These are phyloP conservation scores for Drosophila percnosoma DNA, from an alignment of 2,888 invertebrate genomes.

Conservation along the genomic window DNA sequence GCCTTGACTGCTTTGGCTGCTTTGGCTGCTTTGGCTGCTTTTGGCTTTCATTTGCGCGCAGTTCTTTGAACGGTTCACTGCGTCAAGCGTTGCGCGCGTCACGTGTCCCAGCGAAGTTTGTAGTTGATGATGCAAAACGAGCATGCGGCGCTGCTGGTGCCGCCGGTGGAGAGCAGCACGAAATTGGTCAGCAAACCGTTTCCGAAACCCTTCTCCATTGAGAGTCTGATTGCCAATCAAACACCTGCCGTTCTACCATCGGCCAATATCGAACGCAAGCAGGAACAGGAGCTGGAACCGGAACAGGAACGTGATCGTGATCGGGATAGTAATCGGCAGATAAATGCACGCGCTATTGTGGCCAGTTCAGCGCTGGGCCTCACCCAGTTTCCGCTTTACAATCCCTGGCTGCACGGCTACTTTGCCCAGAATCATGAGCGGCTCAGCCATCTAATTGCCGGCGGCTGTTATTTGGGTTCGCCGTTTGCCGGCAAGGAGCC, in stretches of 20 bases:
- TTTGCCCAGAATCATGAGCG: conserved; percentile 84
- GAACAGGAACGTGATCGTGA: conserved; percentile 38
- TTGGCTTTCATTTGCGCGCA: conserved; percentile 75
- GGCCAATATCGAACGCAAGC: conserved; percentile 2
- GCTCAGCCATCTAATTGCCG: conserved; percentile 82
- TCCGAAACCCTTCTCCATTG: conserved; percentile 85
- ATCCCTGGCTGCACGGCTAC: conserved; percentile 85
- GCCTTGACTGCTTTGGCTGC: conserved; percentile 31
- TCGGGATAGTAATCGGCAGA: conserved; percentile 55
- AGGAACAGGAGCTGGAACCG: conserved; percentile 12
- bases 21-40: conserved; percentile 28
- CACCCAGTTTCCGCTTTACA: conserved; percentile 84
- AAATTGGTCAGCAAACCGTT: conserved; percentile 71
- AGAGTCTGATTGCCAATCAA: conserved; percentile 84
- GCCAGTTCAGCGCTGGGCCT: conserved; percentile 81
- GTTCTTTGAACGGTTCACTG: conserved; percentile 83
- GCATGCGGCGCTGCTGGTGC: conserved; percentile 42
- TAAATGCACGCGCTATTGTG: conserved; percentile 78
- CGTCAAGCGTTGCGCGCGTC: conserved; percentile 49
- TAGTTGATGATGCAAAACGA: conserved; percentile 42
- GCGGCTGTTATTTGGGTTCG: conserved; percentile 71
- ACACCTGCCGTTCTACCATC: conserved; percentile 49
- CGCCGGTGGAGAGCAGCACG: conserved; percentile 34
- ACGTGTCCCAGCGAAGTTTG: conserved; percentile 16
- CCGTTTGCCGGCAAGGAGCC: conserved; percentile 49